Conservation (phyloP, 2,888 invertebrate species). For the Megamerina dolium region DNA sequence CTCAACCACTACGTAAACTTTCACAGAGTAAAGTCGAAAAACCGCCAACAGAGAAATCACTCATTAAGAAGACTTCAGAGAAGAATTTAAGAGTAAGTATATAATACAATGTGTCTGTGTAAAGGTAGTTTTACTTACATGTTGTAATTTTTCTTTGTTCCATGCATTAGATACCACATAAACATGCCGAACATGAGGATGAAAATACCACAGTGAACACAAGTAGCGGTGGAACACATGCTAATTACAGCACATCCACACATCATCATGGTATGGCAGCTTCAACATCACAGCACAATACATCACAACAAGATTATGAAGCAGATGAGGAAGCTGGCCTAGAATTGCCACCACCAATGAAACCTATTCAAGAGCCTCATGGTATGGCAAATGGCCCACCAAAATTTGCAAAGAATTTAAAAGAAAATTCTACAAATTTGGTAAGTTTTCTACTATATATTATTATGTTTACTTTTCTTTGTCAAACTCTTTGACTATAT, state of each 20-base stretch:
- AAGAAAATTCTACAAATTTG: slow-evolving; percentile 56
- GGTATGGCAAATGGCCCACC: slow-evolving; percentile 48
- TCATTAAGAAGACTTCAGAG: slow-evolving; percentile 76
- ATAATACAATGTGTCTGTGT: background rate
- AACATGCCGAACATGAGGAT: slow-evolving; percentile 49
- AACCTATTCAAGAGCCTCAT: slow-evolving; percentile 72
- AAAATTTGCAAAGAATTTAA: slow-evolving; percentile 49
- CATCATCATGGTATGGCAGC: slow-evolving; percentile 50
- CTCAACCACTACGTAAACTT: slow-evolving; percentile 78
- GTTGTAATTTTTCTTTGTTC: slow-evolving; percentile 13
- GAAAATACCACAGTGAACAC: slow-evolving; percentile 27
- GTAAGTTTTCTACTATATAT: too few relatives aligned
- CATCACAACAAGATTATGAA: slow-evolving; percentile 42
- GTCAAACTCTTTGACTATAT: too few relatives aligned
- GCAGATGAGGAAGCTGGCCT: slow-evolving; percentile 73
- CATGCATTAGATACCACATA: slow-evolving; percentile 35
- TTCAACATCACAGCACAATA: slow-evolving; percentile 45
- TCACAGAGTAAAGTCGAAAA: slow-evolving; percentile 86
- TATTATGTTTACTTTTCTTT: too few relatives aligned
- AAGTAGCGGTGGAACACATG: slow-evolving; percentile 20
- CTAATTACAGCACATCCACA: slow-evolving; percentile 19
- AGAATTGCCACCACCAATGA: slow-evolving; percentile 93
- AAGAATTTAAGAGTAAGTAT: slow-evolving; percentile 72
- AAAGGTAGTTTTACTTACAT: slow-evolving; percentile 2
- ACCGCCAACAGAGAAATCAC: slow-evolving; percentile 54